These are phyloP conservation scores for Ptychoptera contaminata DNA, from an alignment of 2,888 invertebrate species.

Conservation along the genomic window DNA sequence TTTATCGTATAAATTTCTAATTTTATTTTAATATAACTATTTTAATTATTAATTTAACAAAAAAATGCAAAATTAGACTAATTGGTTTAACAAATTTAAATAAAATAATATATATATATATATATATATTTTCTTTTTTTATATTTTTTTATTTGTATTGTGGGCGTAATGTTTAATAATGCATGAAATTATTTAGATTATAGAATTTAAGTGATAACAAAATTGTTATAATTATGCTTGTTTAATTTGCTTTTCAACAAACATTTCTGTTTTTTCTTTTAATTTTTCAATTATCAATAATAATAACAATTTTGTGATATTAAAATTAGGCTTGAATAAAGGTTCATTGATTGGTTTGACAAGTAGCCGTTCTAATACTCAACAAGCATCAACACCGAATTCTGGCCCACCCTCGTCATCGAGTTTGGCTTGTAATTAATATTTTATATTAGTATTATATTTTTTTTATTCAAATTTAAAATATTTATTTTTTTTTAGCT, in stretches of 20 bases:
- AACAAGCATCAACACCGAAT: constrained; percentile 50
- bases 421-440: constrained; percentile 44
- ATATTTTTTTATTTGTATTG: too few relatives aligned
- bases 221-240: too few relatives aligned
- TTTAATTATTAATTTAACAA: too few relatives aligned
- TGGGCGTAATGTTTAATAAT: too few relatives aligned
- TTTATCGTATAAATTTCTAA: background rate
- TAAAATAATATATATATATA: too few relatives aligned
- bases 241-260: background rate
- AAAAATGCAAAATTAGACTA: too few relatives aligned
- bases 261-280: constrained; percentile 3
- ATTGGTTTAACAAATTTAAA: too few relatives aligned
- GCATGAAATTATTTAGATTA: too few relatives aligned
- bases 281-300: too few relatives aligned
- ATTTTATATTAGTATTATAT: constrained; percentile 11
- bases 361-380: constrained; percentile 51
- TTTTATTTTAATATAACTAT: too few relatives aligned
- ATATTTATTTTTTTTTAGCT: constrained; percentile 32
- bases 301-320: constrained; percentile 3
- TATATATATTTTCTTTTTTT: too few relatives aligned
- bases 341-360: constrained; percentile 65
- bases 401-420: constrained; percentile 52
- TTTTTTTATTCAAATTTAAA: constrained; percentile 8
- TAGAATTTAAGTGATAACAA: too few relatives aligned
- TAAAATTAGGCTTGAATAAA: constrained; percentile 55